Evolutionary conservation across 1,140 invertebrate genomes (phyloP).

Genomic region (Microplitis demolitor): DNA sequence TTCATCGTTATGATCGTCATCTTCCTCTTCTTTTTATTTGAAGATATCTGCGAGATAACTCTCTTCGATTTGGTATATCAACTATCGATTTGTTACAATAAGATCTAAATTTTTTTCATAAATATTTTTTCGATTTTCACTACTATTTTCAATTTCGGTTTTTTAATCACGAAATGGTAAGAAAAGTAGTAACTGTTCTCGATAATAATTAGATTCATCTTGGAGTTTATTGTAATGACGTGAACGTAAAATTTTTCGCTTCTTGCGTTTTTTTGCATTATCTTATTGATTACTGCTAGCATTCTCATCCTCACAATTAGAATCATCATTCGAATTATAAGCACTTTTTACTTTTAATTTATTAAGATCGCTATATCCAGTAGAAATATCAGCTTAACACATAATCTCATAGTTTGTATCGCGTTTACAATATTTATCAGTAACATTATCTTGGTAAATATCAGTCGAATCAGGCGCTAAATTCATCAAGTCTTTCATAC

Average conservation of each 20-base stretch:
- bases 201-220: background rate
- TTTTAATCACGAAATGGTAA: background rate
- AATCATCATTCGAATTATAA: background rate
- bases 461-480: background rate
- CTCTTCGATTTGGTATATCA: no score
- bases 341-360: background rate
- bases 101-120: slow-evolving; percentile 12
- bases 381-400: slow-evolving; percentile 3
- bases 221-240: background rate
- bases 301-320: background rate
- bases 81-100: no score
- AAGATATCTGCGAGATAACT: no score
- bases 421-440: slow-evolving; percentile 5
- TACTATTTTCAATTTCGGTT: background rate
- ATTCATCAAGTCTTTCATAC: background rate
- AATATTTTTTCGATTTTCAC: background rate
- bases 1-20: no score
- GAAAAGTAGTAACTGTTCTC: slow-evolving; percentile 5
- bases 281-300: background rate
- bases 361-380: background rate
- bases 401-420: background rate
- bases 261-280: background rate
- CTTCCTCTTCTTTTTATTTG: no score
- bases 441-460: background rate
- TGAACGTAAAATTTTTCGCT: background rate